Base-by-base conservation (phyloP, 2,888 invertebrate species). In the Carcina quercana region DNA sequence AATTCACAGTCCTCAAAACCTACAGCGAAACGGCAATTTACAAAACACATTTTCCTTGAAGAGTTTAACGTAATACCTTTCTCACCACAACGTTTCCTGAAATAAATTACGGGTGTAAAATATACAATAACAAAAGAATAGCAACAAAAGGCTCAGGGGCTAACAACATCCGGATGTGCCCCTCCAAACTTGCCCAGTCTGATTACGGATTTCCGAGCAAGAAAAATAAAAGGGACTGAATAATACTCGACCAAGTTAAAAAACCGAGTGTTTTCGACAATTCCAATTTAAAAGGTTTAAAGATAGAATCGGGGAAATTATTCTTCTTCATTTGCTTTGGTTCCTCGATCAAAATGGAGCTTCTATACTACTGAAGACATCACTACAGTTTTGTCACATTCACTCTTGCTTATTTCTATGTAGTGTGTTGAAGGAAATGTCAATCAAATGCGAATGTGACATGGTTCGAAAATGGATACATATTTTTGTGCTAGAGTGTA, bases 81-180 rank as follows among this genome's bases (percentile, higher is more conserved):
- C 71, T 74, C 75, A 70, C 75, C 71, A 67, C 75, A 75, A 76
- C 73, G 67, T 76, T 80, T 80, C 80, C 80, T 79, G 79, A 78
- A 82, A 83, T 82, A 82, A 83, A 83, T 83, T 80, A 83, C 82
- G 79, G 82, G 82, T 83, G 83, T 82, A 82, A 82, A 83, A 83
- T 82, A 80, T 78, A 75, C 74, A 82, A 78, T 79, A 83, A 83
- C 79, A 82, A 82, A 78, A 80, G 79, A 66, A 65, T 62, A 74
- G 72, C 76, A 82, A 82, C 79, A 83, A 83, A 82, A 83, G 82
- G 74, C 78, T 73, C 72, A n/a, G 78, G 71, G 75, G 80, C 75
- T 69, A 74, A 64, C 67, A 78, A 80, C 82, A 78, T 82, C 83
- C 82, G 83, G 79, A 62, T 54, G 26, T 19, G 28, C 79, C 82